Evolutionary conservation across 30 jellyfish, hydroid and myxozoan species (phyloP).

Genomic region (Turritopsis dohrnii): DNA sequence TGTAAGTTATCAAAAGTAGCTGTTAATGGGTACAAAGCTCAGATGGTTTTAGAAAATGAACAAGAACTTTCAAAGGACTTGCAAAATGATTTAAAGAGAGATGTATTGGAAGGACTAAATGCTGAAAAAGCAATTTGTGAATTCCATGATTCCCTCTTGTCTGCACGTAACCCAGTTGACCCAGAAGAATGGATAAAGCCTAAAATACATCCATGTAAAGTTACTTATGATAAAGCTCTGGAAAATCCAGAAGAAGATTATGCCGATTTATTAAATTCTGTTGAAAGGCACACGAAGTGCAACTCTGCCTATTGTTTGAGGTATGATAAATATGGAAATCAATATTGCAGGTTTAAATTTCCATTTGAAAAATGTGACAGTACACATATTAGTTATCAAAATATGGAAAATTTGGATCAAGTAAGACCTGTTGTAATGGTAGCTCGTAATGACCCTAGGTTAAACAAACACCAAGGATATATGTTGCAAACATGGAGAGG

Average conservation of each 20-base stretch:
- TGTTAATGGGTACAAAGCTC: no score
- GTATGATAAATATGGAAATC: slow-evolving; percentile 27
- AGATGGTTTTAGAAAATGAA: no score
- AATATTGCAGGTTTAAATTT: slow-evolving; percentile 41
- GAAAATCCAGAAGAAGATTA: slow-evolving; percentile 9
- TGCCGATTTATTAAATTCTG: slow-evolving; percentile 34
- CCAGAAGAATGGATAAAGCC: slow-evolving; percentile 38
- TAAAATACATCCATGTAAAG: slow-evolving; percentile 32
- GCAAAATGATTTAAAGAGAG: no score
- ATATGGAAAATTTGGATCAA: slow-evolving; percentile 1
- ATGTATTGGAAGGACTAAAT: slow-evolving; percentile 24
- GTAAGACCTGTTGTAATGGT: slow-evolving; percentile 24
- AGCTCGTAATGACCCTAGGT: slow-evolving; percentile 37
- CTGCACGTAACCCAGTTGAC: slow-evolving; percentile 27
- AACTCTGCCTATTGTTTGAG: slow-evolving; percentile 42
- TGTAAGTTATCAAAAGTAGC: no score
- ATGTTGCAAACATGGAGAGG: slow-evolving; percentile 50
- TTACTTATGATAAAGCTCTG: not conserved
- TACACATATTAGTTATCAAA: slow-evolving; percentile 37
- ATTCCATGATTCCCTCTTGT: slow-evolving; percentile 32
- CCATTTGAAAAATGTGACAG: slow-evolving; percentile 28
- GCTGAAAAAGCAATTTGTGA: not conserved
- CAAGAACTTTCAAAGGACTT: no score
- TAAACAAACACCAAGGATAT: slow-evolving; percentile 45
- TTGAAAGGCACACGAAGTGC: slow-evolving; percentile 25